phyloP scores from a whole-genome alignment of 2,888 invertebrate species.

The Pseudolycoriella hygida region DNA sequence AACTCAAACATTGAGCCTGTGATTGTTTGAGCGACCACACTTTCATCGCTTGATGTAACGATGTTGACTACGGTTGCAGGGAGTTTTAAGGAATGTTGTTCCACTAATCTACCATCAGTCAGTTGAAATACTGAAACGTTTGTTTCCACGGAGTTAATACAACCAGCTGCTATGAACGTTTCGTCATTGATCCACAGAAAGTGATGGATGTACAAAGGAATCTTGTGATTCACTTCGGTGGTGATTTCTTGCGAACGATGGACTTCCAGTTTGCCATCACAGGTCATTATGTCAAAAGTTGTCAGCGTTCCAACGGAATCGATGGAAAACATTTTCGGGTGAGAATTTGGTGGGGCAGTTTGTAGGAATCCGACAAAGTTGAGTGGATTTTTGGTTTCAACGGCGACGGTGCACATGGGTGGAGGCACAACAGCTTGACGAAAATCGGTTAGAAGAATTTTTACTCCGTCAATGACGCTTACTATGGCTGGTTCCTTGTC shows the following conservation, averaged over 20 bases:
- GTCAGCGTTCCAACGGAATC: neutral
- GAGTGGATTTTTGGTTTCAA: slow-evolving; percentile 35
- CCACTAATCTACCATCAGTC: neutral
- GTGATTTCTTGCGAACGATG: too few species aligned
- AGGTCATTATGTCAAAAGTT: neutral
- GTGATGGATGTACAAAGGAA: slow-evolving; percentile 31
- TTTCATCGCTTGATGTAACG: neutral
- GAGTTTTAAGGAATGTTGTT: neutral
- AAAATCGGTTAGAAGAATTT: slow-evolving; percentile 54
- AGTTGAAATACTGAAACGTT: neutral
- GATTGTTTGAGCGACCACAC: too few species aligned
- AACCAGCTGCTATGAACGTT: slow-evolving; percentile 26
- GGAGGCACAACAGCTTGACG: slow-evolving; percentile 61
- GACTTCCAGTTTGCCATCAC: neutral
- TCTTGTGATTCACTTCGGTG: slow-evolving; percentile 15
- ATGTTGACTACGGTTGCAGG: neutral
- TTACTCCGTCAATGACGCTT: slow-evolving; percentile 59
- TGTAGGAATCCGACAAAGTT: slow-evolving; percentile 42
- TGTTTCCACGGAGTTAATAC: neutral
- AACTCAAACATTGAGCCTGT: neutral
- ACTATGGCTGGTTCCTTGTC: slow-evolving; percentile 40
- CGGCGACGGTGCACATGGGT: slow-evolving; percentile 51
- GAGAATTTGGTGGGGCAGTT: slow-evolving; percentile 9
- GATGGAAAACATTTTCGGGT: neutral
- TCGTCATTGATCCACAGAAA: slow-evolving; percentile 36